Conservation (phyloP, 2,888 invertebrate genomes). For the Scaptomyza flava region DNA sequence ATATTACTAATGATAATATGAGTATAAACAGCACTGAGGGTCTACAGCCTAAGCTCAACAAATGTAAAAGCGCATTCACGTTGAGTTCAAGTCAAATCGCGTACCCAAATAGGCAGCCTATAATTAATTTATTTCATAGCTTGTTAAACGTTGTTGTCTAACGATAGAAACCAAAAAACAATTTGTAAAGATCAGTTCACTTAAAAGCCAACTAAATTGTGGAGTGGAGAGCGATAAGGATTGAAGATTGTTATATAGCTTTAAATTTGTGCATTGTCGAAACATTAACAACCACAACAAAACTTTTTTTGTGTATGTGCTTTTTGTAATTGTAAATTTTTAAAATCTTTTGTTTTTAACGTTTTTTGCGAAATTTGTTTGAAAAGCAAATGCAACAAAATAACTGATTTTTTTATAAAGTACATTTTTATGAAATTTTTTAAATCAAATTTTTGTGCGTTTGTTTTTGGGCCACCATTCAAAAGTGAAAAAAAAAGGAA, state of each 20-base stretch:
- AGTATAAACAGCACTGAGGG: constrained; percentile 50
- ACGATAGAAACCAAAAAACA: constrained; percentile 35
- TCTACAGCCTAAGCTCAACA: constrained; percentile 38
- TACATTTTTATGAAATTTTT: constrained; percentile 45
- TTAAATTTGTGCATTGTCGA: constrained; percentile 62
- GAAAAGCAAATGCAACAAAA: constrained; percentile 21
- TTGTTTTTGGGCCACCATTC: constrained; percentile 60
- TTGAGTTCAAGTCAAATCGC: constrained; percentile 35
- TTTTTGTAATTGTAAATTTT: constrained; percentile 70
- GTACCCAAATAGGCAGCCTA: constrained; percentile 35
- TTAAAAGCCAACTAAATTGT: constrained; percentile 33
- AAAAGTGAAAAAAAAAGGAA: constrained; percentile 26
- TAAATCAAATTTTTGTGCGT: constrained; percentile 42
- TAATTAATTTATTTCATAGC: constrained; percentile 44
- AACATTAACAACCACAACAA: constrained; percentile 41
- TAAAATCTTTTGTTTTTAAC: constrained; percentile 41
- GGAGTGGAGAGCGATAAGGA: constrained; percentile 24
- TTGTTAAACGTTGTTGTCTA: constrained; percentile 53
- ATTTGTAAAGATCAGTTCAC: constrained; percentile 27
- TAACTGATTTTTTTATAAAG: constrained; percentile 22
- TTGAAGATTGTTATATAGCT: constrained; percentile 71
- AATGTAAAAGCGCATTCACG: constrained; percentile 10
- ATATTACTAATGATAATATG: constrained; percentile 21
- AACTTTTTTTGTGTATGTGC: constrained; percentile 56
- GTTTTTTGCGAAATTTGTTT: constrained; percentile 53